phyloP scores from a whole-genome alignment of 2,113 vertebrate genomes.

The Vombatus ursinus region DNA sequence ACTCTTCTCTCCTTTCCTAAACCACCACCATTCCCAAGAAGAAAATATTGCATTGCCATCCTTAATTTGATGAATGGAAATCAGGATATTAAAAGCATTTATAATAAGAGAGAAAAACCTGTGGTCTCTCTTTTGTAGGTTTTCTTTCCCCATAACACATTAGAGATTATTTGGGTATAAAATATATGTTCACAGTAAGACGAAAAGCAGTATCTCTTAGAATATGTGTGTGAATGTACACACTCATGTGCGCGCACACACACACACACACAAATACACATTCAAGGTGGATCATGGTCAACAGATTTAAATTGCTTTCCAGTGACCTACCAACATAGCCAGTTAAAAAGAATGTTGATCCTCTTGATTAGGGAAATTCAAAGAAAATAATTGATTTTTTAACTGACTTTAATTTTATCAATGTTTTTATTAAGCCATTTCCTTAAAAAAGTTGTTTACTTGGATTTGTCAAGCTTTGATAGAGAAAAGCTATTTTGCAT shows the following conservation, averaged over 20 bases:
- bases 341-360: not conserved
- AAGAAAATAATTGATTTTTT: slow-evolving; percentile 52
- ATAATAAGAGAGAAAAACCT: slow-evolving; percentile 36
- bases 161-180: slow-evolving; percentile 48
- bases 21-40: not conserved
- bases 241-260: not conserved
- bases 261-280: not conserved
- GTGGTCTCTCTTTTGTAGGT: not conserved
- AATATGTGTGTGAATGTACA: not conserved
- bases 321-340: not conserved
- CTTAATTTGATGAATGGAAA: slow-evolving; percentile 51
- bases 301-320: slow-evolving; percentile 37
- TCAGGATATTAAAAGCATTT: slow-evolving; percentile 40
- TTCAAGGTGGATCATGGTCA: slow-evolving; percentile 47
- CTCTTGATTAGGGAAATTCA: slow-evolving; percentile 61
- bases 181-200: slow-evolving; percentile 50
- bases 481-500: not conserved
- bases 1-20: not conserved
- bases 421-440: slow-evolving; percentile 67
- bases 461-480: slow-evolving; percentile 23
- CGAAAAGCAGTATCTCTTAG: slow-evolving; percentile 49
- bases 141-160: not conserved
- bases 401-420: slow-evolving; percentile 72
- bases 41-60: not conserved
- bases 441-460: slow-evolving; percentile 51